These are phyloP conservation scores for Poeciliopsis turneri DNA, from an alignment of 2,797 vertebrate species.

Conservation along the genomic window DNA sequence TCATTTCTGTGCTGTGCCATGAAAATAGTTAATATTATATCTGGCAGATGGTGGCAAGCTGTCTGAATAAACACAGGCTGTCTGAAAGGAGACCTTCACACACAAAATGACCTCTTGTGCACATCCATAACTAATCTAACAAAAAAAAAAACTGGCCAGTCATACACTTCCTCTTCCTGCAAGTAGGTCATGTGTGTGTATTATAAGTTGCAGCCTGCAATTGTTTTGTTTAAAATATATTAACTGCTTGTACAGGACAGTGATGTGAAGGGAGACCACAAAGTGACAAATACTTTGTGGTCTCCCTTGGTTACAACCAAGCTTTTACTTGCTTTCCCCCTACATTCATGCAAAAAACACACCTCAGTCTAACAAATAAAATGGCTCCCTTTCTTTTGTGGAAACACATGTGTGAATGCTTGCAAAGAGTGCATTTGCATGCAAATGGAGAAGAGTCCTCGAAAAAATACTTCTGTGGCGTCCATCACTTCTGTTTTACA, in stretches of 20 bases:
- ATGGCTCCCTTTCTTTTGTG: neutral
- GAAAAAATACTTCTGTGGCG: conserved; percentile 1
- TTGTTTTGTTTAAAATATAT: neutral
- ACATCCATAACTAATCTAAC: neutral
- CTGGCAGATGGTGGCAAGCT: neutral
- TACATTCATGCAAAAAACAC: neutral
- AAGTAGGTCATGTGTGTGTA: neutral
- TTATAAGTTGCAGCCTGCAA: neutral
- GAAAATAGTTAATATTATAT: neutral
- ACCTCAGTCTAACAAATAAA: neutral
- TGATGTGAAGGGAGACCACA: neutral
- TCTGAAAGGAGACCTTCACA: neutral
- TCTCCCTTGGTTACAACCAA: neutral
- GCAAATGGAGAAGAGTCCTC: neutral
- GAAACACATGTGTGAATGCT: neutral
- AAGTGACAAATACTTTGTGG: neutral
- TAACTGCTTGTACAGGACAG: neutral
- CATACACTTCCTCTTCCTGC: neutral
- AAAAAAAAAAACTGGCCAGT: neutral
- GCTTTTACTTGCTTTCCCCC: neutral
- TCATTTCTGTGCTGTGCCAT: neutral
- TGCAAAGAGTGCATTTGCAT: neutral
- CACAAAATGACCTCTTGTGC: neutral
- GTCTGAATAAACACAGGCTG: neutral
- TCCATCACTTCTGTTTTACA: conserved; percentile 17